These are phyloP conservation scores for Nipponia nippon DNA, from an alignment of 2,113 vertebrate species.

Conservation along the genomic window DNA sequence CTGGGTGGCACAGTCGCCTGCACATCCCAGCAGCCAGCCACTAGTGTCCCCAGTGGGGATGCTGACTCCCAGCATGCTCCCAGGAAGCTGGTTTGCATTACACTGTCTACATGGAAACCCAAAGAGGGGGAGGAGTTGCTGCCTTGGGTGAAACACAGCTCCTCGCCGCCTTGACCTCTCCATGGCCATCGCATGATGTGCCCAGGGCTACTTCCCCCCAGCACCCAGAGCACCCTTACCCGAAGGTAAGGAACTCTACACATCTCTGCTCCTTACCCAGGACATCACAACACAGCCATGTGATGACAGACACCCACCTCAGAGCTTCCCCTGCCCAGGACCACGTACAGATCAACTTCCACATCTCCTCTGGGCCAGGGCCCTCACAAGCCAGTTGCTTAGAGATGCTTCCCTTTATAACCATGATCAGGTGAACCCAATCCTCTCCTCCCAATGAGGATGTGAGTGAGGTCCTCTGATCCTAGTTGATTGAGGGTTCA, in stretches of 20 bases:
- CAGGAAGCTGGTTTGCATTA: background rate
- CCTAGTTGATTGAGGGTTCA: background rate
- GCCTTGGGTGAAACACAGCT: background rate
- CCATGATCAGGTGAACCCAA: background rate
- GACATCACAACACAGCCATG: rapidly evolving
- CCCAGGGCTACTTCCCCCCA: background rate
- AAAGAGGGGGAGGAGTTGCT: background rate
- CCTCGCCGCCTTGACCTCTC: background rate
- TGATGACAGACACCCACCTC: background rate
- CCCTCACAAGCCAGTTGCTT: background rate
- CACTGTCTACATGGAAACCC: background rate
- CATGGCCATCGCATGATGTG: rapidly evolving
- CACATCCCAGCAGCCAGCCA: background rate
- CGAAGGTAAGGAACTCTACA: background rate
- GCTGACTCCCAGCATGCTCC: background rate
- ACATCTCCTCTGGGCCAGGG: background rate
- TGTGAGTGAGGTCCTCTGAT: background rate
- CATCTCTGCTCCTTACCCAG: background rate
- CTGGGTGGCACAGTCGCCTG: background rate
- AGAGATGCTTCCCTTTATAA: background rate
- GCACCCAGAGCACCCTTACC: background rate
- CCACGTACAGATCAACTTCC: background rate
- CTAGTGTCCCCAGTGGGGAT: background rate
- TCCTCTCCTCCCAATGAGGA: background rate
- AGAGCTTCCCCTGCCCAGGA: no score